Conservation (phyloP, 2,797 vertebrate genomes). For the Taeniopygia guttata region DNA sequence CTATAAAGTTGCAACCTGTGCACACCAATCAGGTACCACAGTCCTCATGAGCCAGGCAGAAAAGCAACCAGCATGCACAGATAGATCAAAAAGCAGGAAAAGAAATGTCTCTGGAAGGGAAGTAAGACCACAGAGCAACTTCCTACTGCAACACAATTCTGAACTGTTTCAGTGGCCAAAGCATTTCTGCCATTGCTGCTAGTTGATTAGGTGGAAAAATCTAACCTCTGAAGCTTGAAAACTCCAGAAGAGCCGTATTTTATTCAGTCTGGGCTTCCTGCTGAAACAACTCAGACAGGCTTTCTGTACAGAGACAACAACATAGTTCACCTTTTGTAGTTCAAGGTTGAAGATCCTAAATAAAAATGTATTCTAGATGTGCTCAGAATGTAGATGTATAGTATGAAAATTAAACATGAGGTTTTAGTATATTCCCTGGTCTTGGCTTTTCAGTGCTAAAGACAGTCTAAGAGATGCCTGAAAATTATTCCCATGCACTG, state of each 20-base stretch:
- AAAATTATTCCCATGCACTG: not conserved
- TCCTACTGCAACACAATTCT: not conserved
- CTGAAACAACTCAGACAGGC: not conserved
- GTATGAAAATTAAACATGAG: not conserved
- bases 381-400: not conserved
- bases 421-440: not conserved
- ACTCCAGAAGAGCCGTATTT: not conserved
- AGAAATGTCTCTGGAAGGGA: not conserved
- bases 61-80: not conserved
- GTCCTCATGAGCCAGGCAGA: not conserved
- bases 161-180: fast-evolving
- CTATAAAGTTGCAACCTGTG: not conserved
- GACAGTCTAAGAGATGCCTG: not conserved
- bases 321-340: not conserved
- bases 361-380: not conserved
- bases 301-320: not conserved
- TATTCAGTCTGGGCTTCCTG: not conserved
- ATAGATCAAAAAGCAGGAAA: not conserved
- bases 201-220: not conserved
- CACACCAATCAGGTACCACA: not conserved
- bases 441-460: not conserved
- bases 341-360: not conserved
- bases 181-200: not conserved
- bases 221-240: not conserved
- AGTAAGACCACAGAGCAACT: not conserved